Conservation (phyloP, 1,140 invertebrate species). For the Drosophila miranda region DNA sequence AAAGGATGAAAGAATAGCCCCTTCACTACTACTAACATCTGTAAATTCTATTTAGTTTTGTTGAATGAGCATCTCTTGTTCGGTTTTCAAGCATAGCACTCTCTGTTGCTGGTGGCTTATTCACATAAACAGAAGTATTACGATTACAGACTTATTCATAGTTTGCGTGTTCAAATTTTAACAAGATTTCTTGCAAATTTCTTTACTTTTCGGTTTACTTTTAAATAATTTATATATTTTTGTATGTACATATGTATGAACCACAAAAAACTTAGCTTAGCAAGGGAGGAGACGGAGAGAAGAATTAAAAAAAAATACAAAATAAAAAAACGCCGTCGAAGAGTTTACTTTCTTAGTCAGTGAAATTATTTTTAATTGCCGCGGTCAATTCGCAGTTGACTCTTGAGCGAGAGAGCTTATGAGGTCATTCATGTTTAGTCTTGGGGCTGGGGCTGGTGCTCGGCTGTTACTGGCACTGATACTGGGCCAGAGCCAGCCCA, state of each 20-base stretch:
- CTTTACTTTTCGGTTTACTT: constrained; percentile 28
- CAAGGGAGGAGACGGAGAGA: constrained; percentile 1
- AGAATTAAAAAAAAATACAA: too few species aligned
- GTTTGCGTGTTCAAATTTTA: constrained; percentile 62
- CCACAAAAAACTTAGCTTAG: constrained; percentile 21
- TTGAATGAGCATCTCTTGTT: constrained; percentile 26
- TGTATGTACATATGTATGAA: too few species aligned
- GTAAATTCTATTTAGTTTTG: too few species aligned
- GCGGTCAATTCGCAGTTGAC: constrained; percentile 78
- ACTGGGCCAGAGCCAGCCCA: too few species aligned
- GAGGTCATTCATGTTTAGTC: constrained; percentile 59
- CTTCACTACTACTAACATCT: too few species aligned
- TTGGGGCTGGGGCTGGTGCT: constrained; percentile 14
- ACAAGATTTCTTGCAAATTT: constrained; percentile 69
- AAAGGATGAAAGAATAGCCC: too few species aligned
- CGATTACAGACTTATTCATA: constrained; percentile 29
- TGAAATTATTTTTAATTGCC: constrained; percentile 78
- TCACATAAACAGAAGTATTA: constrained; percentile 52
- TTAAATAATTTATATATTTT: constrained; percentile 20
- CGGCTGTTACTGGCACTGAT: neutral
- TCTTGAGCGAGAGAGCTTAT: constrained; percentile 52
- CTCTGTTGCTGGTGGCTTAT: constrained; percentile 17
- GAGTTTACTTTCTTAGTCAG: constrained; percentile 51
- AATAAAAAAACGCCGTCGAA: constrained; percentile 11
- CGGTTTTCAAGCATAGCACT: constrained; percentile 4